phyloP scores from a whole-genome alignment of 2,888 invertebrate species.

The Archips xylosteana region DNA sequence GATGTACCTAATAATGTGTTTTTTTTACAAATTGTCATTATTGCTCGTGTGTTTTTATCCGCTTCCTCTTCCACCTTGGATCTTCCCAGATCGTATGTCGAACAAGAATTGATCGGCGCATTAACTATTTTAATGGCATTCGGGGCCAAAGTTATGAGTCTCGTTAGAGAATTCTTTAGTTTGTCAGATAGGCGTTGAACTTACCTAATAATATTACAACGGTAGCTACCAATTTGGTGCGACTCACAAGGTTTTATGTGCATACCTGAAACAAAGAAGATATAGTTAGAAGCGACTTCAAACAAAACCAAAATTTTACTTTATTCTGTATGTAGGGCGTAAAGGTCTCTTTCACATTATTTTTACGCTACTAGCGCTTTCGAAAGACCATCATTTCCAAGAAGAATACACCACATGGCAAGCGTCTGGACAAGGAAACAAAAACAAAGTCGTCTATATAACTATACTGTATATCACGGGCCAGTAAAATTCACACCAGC shows the following conservation, averaged over 20 bases:
- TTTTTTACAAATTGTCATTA: no score
- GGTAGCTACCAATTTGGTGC: constrained; percentile 24
- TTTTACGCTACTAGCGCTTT: no score
- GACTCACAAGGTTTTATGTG: constrained; percentile 16
- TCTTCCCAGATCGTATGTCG: constrained; percentile 46
- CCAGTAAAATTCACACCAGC: no score
- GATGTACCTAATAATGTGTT: no score
- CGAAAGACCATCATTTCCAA: no score
- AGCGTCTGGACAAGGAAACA: no score
- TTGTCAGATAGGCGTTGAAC: constrained; percentile 29
- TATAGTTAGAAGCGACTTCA: not conserved
- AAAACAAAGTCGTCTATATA: no score
- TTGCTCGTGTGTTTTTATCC: not conserved
- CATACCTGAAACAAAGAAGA: constrained; percentile 27
- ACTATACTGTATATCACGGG: no score
- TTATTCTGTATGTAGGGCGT: no score
- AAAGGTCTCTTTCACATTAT: no score
- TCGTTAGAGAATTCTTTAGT: constrained; percentile 50
- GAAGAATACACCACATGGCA: no score
- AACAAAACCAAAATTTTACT: no score
- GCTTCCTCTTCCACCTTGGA: constrained; percentile 10
- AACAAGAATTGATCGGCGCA: constrained; percentile 67
- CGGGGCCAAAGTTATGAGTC: constrained; percentile 46
- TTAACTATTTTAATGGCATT: constrained; percentile 63
- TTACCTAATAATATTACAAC: constrained; percentile 37